Base-by-base conservation (phyloP, 2,797 vertebrate species). In the Nothura maculosa region DNA sequence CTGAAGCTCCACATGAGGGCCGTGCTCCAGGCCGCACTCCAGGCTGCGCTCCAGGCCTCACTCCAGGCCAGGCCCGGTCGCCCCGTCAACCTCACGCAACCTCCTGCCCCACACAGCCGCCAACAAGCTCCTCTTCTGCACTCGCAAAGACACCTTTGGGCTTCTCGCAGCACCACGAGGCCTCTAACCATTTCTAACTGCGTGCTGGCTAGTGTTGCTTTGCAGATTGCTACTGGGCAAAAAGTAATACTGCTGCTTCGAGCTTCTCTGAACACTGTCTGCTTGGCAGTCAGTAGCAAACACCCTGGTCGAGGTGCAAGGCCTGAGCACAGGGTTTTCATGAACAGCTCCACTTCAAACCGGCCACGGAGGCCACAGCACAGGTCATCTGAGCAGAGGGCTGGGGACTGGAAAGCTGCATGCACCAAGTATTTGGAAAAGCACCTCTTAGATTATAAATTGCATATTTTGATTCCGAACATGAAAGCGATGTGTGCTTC, bases 391-490 rank as follows among this genome's bases (percentile, higher is more conserved):
- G 3, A 90, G 81, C 86, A 93, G 84, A 94, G 58, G 81, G 73
- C 84, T 89, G 24, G 61, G 58, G 88, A 64, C 84, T 45, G 61
- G 69, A 93, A 91, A 87, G 89, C 95, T 97, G 97, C 95, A 95
- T 97, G 96, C 97, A 93, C 96, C 95, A 96, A 92, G 94, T 94
- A 83, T 96, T 84, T 92, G 92, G 96, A 96, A 97, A 96, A 97
- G 96, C 92, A 95, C 95, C 96, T 94, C 89, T 89, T 92, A 83
- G 67, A 89, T 95, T 94, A 97, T 91, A 92, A 96, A 96, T 97
- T 98, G 98, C 97, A 97, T 97, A 98, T 98, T 97, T 97, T 94
- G 97, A 95, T 97, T 97, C 91, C 94, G 95, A 96, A 92, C 94
- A 96, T 90, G 97, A 94, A 94, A 95, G 90, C 92, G 21, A 95